phyloP scores from a whole-genome alignment of 2,113 vertebrate species.

The Pimephales promelas region DNA sequence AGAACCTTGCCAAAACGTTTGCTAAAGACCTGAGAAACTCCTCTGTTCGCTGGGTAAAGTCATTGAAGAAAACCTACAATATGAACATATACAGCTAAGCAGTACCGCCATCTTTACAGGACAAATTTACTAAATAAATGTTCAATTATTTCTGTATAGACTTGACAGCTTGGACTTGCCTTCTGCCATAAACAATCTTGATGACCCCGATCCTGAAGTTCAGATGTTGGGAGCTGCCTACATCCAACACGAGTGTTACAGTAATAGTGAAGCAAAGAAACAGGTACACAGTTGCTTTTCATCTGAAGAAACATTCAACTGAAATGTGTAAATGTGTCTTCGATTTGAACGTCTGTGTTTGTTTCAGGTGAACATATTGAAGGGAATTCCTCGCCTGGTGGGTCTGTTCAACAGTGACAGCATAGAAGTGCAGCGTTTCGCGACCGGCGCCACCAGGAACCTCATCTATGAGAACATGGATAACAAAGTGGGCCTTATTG shows the following conservation, averaged over 20 bases:
- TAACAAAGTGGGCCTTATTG: conserved; percentile 88
- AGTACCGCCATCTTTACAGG: too few species aligned
- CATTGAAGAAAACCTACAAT: too few species aligned
- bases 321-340: background rate
- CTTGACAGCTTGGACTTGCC: conserved; percentile 79
- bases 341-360: background rate
- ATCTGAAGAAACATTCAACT: background rate
- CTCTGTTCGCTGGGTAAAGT: too few species aligned
- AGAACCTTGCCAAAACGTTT: too few species aligned
- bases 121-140: too few species aligned
- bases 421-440: conserved; percentile 88
- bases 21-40: too few species aligned
- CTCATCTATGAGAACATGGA: conserved; percentile 90
- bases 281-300: conserved; percentile 73
- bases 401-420: conserved; percentile 87
- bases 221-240: conserved; percentile 90
- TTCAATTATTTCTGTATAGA: conserved; percentile 7
- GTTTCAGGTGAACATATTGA: conserved; percentile 82
- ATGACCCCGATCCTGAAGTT: conserved; percentile 78
- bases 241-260: conserved; percentile 94
- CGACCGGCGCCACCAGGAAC: conserved; percentile 91
- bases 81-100: too few species aligned
- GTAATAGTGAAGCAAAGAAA: conserved; percentile 82
- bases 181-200: conserved; percentile 85
- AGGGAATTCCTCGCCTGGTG: conserved; percentile 85